Percentiles rank a stretch among this genome's conserved stretches.
phyloP scores from a whole-genome alignment of 2,888 invertebrate genomes.

The Coelinius sp. region DNA sequence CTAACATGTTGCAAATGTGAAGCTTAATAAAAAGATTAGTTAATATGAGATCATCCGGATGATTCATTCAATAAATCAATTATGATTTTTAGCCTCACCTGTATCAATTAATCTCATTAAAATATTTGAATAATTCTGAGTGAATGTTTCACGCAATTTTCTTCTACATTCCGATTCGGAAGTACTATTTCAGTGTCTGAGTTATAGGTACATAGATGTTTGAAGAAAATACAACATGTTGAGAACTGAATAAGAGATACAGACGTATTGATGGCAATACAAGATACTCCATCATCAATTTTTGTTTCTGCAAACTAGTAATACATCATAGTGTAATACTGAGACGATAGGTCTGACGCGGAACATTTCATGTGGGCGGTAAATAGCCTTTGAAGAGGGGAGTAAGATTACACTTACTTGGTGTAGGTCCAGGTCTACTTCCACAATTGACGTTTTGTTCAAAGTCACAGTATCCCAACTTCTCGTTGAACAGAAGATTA shows the following conservation, averaged over 20 bases:
- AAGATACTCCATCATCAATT: constrained; percentile 10
- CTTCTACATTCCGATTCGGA: background rate
- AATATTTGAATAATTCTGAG: background rate
- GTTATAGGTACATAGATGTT: background rate
- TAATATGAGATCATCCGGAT: constrained; percentile 3
- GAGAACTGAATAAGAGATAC: background rate
- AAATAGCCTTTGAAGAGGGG: background rate
- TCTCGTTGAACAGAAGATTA: constrained; percentile 75
- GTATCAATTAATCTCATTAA: background rate
- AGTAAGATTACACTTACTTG: constrained; percentile 66
- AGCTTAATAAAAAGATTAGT: background rate
- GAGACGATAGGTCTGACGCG: background rate
- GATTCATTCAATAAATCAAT: constrained; percentile 12
- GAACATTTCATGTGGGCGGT: background rate
- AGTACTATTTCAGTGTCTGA: background rate
- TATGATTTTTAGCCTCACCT: background rate
- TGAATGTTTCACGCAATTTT: background rate
- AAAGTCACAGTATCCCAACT: constrained; percentile 77
- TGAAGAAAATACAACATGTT: background rate
- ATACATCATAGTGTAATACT: background rate
- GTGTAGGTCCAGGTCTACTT: constrained; percentile 69
- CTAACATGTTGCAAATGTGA: background rate
- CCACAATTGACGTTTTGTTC: constrained; percentile 77
- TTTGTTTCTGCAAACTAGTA: background rate
- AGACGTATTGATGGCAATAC: background rate